phyloP scores from a whole-genome alignment of 2,888 invertebrate genomes.

The Apodemia duryi region DNA sequence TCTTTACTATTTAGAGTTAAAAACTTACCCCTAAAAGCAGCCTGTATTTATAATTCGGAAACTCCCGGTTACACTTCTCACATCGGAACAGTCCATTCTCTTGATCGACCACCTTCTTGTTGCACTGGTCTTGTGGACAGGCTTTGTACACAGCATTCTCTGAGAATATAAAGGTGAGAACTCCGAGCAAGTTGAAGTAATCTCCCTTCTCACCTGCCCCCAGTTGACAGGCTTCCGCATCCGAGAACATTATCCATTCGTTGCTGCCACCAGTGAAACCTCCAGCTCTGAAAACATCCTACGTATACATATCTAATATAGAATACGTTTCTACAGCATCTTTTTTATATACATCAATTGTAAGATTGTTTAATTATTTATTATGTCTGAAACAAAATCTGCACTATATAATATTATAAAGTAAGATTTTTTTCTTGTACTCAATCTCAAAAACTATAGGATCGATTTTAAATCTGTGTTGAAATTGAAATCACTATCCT shows the following conservation, averaged over 20 bases:
- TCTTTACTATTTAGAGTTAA: too few relatives aligned
- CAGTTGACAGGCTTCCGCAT: slow-evolving; percentile 84
- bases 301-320: too few relatives aligned
- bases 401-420: too few relatives aligned
- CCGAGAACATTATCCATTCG: slow-evolving; percentile 88
- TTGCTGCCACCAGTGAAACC: slow-evolving; percentile 68
- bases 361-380: too few relatives aligned
- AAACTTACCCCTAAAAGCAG: slow-evolving; percentile 87
- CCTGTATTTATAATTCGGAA: slow-evolving; percentile 91
- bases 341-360: too few relatives aligned
- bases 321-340: too few relatives aligned
- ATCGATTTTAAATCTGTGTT: too few relatives aligned
- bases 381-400: too few relatives aligned
- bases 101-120: slow-evolving; percentile 95
- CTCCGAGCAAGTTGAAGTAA: slow-evolving; percentile 88
- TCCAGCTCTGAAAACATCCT: slow-evolving; percentile 48
- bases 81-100: slow-evolving; percentile 94
- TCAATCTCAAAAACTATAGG: too few relatives aligned
- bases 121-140: slow-evolving; percentile 93
- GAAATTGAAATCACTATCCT: too few relatives aligned
- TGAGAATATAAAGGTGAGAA: slow-evolving; percentile 86
- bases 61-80: slow-evolving; percentile 95
- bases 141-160: slow-evolving; percentile 95
- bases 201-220: slow-evolving; percentile 89
- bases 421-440: too few relatives aligned